Conservation (phyloP, 2,888 invertebrate genomes). For the Cacoxenus indagator region DNA sequence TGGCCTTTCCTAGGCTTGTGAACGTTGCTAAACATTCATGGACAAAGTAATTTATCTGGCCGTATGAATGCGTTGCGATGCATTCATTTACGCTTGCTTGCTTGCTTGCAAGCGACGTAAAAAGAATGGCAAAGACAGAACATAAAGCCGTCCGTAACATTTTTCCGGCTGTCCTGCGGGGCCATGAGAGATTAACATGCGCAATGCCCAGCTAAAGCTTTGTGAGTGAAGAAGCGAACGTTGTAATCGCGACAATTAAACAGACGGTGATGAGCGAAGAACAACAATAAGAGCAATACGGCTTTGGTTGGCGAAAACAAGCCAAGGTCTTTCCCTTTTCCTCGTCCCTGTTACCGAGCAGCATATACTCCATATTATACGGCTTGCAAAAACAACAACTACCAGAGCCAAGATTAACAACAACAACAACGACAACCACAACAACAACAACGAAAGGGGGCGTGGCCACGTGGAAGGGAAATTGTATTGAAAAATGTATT, state of each 20-base stretch:
- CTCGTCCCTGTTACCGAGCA: constrained; percentile 31
- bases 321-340: neutral
- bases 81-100: neutral
- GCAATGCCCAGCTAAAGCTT: neutral
- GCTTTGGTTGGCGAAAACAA: constrained; percentile 31
- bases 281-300: constrained; percentile 27
- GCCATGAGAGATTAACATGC: constrained; percentile 12
- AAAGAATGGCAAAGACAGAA: neutral
- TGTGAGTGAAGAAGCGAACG: neutral
- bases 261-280: constrained; percentile 3
- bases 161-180: neutral
- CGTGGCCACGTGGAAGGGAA: constrained; percentile 31
- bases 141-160: neutral
- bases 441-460: constrained; percentile 43
- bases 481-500: constrained; percentile 1
- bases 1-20: neutral
- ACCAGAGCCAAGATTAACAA: neutral
- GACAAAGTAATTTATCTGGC: neutral
- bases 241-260: constrained; percentile 15
- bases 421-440: constrained; percentile 31
- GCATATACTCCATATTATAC: too few relatives aligned
- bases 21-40: neutral
- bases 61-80: neutral
- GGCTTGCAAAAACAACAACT: neutral
- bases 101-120: neutral